Base-by-base conservation (phyloP, 1,140 invertebrate species). In the Plodia interpunctella region DNA sequence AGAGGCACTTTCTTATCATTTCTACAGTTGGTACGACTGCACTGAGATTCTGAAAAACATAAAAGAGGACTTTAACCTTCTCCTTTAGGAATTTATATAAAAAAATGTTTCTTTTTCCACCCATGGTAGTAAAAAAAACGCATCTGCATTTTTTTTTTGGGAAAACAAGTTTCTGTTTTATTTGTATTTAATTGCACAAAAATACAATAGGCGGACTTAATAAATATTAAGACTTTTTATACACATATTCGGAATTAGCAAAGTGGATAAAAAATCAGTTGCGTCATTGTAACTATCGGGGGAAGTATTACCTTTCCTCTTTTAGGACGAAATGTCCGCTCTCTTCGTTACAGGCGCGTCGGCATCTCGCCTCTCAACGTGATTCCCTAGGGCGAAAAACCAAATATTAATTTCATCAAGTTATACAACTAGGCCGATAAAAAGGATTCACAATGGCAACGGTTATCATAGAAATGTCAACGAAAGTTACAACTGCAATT, bases 301-400 rank as follows among this genome's bases (percentile, higher is more conserved):
- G n/a, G n/a, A n/a, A n/a, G 4, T 25, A 21, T 21, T 53, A 53
- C 51, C 51, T 53, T 53, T 15, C 10, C 13, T 53, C 3, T 21
- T 25, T 21, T 53, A 53, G 51, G 21, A 53, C 51, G 49, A 11
- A 20, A 20, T 57, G 49, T 57, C 56, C n/a, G 21, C 20, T 49
- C 30, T 51, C 49, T 50, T 57, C 20, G 13, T 30, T 50, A 57
- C 20, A 30, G 28, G 49, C 44, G n/a, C 56, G 18, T 51, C 49
- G 21, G 44, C 21, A 51, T 57, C 56, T 32, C 56, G 44, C 49
- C 56, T 50, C 56, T 57, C 49, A 35, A 18, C 20, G 49, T 57
- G n/a, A 57, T 13, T 25, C 56, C 56, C 38, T 44, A 44, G 38
- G 38, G 38, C 5, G 38, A 44, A 17, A 44, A 44, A 44, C 13